Conservation (phyloP, 2,797 vertebrate species). For the Loriculus beryllinus region DNA sequence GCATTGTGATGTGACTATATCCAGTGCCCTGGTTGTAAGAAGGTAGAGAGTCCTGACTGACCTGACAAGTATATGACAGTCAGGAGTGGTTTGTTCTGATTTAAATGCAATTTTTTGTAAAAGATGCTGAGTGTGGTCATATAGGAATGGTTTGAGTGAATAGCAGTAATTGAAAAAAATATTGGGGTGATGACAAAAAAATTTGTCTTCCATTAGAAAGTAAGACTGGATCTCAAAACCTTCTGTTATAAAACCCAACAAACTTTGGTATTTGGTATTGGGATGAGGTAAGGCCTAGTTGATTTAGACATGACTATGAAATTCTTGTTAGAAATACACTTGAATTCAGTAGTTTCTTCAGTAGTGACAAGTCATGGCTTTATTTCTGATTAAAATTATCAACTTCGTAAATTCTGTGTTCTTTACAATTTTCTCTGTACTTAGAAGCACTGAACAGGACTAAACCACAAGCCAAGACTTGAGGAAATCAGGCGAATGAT, state of each 20-base stretch:
- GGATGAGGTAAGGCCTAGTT: background rate
- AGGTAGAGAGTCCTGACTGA: background rate
- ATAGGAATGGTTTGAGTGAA: background rate
- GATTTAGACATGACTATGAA: background rate
- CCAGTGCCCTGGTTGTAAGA: background rate
- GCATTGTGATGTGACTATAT: background rate
- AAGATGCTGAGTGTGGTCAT: background rate
- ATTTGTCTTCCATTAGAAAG: background rate
- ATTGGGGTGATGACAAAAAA: background rate
- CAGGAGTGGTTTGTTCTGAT: background rate
- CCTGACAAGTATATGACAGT: background rate
- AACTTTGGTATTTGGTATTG: background rate
- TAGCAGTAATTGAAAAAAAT: background rate
- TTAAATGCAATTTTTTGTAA: background rate
- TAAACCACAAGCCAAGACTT: background rate
- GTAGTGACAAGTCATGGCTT: background rate
- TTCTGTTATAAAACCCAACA: background rate
- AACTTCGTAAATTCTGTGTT: background rate
- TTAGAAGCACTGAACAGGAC: background rate
- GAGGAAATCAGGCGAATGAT: background rate
- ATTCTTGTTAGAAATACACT: background rate
- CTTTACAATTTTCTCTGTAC: background rate
- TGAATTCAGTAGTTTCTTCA: background rate
- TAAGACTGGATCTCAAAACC: background rate
- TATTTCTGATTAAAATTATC: background rate